phyloP scores from a whole-genome alignment of 2,888 invertebrate species.

The Phrixothrix hirtus region DNA sequence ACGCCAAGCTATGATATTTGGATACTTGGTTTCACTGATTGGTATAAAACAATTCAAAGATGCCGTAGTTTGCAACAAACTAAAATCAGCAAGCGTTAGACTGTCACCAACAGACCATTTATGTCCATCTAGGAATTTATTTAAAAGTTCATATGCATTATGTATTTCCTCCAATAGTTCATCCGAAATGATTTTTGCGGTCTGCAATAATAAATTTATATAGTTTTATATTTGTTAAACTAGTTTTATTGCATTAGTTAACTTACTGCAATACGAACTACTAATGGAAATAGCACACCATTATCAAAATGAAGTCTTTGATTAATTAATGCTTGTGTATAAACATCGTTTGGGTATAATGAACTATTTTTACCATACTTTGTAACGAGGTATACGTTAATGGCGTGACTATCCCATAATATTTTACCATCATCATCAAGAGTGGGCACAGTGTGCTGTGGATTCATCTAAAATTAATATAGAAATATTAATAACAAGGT shows the following conservation, averaged over 20 bases:
- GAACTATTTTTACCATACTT: constrained; percentile 60
- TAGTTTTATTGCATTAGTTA: background rate
- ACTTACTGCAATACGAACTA: background rate
- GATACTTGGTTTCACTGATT: background rate
- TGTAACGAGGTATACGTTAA: constrained; percentile 62
- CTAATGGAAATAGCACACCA: constrained; percentile 52
- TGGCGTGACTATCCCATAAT: constrained; percentile 67
- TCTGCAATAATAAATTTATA: too few relatives aligned
- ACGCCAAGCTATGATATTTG: background rate
- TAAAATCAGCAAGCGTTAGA: background rate
- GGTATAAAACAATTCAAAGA: background rate
- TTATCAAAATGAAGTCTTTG: constrained; percentile 60
- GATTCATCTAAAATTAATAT: constrained; percentile 65
- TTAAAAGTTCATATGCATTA: background rate
- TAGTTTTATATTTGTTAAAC: too few relatives aligned
- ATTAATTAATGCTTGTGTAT: constrained; percentile 57
- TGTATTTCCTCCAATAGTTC: background rate
- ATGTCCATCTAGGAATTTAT: background rate
- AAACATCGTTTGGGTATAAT: constrained; percentile 59
- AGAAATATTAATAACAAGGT: too few relatives aligned
- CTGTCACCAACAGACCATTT: background rate
- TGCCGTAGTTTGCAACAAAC: background rate
- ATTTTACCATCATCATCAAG: constrained; percentile 59
- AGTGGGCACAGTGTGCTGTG: constrained; percentile 66
- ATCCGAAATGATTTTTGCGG: background rate